Base-by-base conservation (phyloP, 2,113 vertebrate genomes). In the Tyto alba region DNA sequence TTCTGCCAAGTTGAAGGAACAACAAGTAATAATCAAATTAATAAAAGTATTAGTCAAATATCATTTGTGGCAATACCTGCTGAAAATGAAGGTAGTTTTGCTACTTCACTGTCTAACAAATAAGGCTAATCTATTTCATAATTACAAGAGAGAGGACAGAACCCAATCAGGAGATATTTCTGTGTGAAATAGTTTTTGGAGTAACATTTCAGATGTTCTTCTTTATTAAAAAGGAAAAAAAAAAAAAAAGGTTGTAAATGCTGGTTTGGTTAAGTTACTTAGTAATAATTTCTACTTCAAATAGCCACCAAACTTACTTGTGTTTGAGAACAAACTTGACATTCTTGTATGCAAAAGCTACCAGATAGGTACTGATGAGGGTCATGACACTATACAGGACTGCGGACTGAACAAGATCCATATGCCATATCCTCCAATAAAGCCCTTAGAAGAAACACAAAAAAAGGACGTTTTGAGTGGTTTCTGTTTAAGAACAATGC, bases 261-360 rank as follows among this genome's bases (percentile, higher is more conserved):
- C 34, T 1, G 1, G 3, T 25, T 88, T 69, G 67, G 7, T 34
- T 27, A 11, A 52, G 52, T 20, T 32, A 43, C 15, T 38, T 57
- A 67, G 34, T 3, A 29, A 30, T 9, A 48, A 59, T 17, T 74
- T 50, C 21, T 23, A 16, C 27, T 66, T 47, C 14, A 38, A 76
- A 23, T 1, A 55, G 30, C 48, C 56, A 50, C 43, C 30, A 43
- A 76, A 95, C 98, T 98, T 98, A 99, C 99, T 99, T 99, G 98
- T 99, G 99, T 93, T 99, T 99, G 72, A 99, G 99, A 57, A 99
- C 99, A 98, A 99, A 99, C 95, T 99, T 99, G 85, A 99, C 99
- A 1, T 99, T 99, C 98, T 99, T 99, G 96, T 99, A 99, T 0
- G 99, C 99, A 68, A 99, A 99, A 62, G 99, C 99, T 40, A 99